phyloP scores from a whole-genome alignment of 2,888 invertebrate genomes.

The Trachelus stipa region DNA sequence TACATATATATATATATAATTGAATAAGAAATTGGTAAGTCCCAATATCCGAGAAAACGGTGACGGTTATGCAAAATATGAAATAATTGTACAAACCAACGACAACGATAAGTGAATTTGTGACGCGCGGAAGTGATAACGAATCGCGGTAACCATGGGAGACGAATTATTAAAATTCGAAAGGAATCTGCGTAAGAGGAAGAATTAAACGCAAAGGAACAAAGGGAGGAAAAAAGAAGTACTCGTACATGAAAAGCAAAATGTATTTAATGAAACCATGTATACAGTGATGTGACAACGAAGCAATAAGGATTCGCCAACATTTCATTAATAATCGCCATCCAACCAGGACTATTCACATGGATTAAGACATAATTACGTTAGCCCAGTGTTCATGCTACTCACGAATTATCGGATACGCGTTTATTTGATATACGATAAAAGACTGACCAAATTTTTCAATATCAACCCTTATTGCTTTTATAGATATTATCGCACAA shows the following conservation, averaged over 20 bases:
- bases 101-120: not conserved
- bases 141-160: constrained; percentile 3
- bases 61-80: not conserved
- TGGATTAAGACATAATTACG: not conserved
- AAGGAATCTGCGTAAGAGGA: not conserved
- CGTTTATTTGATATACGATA: not conserved
- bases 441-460: not conserved
- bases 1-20: not conserved
- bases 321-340: not conserved
- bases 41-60: not conserved
- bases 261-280: not conserved
- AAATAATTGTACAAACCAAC: not conserved
- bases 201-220: not conserved
- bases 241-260: not conserved
- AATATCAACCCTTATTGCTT: not conserved
- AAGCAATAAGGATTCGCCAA: not conserved
- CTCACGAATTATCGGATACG: not conserved
- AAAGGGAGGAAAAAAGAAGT: constrained; percentile 3
- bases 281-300: not conserved
- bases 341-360: not conserved
- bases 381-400: not conserved
- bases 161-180: not conserved
- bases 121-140: not conserved
- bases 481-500: not conserved
- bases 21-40: not conserved